These are phyloP conservation scores for Zelleria hepariella DNA, from an alignment of 2,888 invertebrate species.

Conservation along the genomic window DNA sequence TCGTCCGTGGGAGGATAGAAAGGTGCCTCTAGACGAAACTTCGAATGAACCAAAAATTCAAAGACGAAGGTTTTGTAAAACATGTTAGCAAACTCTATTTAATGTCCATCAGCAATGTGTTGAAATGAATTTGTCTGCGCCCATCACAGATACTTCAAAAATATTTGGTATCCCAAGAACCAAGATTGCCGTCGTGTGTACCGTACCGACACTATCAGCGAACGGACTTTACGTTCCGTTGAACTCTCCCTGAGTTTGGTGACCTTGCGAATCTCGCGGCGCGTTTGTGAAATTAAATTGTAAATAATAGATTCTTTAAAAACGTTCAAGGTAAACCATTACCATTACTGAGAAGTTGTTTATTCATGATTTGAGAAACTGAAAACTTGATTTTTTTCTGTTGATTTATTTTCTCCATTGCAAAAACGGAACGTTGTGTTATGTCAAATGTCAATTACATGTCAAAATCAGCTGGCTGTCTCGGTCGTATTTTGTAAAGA, in stretches of 20 bases:
- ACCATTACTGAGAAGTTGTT: not conserved
- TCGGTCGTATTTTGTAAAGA: not conserved
- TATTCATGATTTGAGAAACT: not conserved
- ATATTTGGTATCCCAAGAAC: too few species aligned
- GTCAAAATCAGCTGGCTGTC: conserved; percentile 3
- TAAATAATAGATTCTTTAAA: not conserved
- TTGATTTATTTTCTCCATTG: not conserved
- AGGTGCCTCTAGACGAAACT: too few species aligned
- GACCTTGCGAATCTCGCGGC: not conserved
- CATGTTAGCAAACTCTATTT: too few species aligned
- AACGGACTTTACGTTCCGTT: too few species aligned
- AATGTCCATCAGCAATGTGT: too few species aligned
- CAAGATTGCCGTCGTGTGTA: not conserved
- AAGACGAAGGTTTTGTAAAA: too few species aligned
- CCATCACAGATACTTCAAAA: too few species aligned
- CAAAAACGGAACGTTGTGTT: not conserved
- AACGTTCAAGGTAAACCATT: too few species aligned
- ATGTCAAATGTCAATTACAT: not conserved
- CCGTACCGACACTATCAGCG: too few species aligned
- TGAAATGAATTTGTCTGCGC: too few species aligned
- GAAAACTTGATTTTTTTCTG: not conserved
- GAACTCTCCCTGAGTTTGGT: not conserved
- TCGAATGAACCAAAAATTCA: too few species aligned
- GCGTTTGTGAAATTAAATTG: not conserved
- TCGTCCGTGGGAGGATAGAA: too few species aligned